A percentile compares a stretch with the other conserved stretches of the same genome.
Evolutionary conservation across 1,140 invertebrate genomes (phyloP).

Genomic region (Galendromus occidentalis): DNA sequence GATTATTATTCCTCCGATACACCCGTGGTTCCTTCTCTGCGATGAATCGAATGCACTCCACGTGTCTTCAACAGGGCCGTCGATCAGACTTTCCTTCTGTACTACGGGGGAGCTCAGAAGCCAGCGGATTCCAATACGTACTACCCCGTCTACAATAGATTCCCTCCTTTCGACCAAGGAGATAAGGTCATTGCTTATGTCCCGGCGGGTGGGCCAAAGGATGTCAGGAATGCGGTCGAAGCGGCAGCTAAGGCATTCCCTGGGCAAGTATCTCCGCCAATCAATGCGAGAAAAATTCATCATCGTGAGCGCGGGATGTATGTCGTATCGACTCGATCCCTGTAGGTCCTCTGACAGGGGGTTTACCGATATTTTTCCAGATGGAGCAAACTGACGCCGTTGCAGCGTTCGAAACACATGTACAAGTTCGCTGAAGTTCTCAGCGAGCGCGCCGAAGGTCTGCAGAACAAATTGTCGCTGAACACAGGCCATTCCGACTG

Average conservation of each 20-base stretch:
- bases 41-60: too few relatives aligned
- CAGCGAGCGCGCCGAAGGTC: neutral
- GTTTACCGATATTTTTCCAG: neutral
- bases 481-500: constrained; percentile 6
- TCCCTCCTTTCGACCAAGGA: neutral
- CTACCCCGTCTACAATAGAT: neutral
- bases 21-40: too few relatives aligned
- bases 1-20: too few relatives aligned
- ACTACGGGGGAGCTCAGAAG: neutral
- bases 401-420: neutral
- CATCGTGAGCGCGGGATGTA: too few relatives aligned
- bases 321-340: too few relatives aligned
- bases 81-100: neutral
- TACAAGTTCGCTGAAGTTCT: neutral
- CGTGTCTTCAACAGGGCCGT: neutral
- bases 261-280: neutral
- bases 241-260: neutral
- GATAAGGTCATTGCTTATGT: neutral
- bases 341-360: too few relatives aligned
- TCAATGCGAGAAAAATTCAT: too few relatives aligned
- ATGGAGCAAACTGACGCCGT: neutral
- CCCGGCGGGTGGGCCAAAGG: neutral
- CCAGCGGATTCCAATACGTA: neutral
- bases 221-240: neutral
- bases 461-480: neutral